These are phyloP conservation scores for Yasuhikotakia modesta DNA, from an alignment of 2,797 vertebrate species.

Conservation along the genomic window DNA sequence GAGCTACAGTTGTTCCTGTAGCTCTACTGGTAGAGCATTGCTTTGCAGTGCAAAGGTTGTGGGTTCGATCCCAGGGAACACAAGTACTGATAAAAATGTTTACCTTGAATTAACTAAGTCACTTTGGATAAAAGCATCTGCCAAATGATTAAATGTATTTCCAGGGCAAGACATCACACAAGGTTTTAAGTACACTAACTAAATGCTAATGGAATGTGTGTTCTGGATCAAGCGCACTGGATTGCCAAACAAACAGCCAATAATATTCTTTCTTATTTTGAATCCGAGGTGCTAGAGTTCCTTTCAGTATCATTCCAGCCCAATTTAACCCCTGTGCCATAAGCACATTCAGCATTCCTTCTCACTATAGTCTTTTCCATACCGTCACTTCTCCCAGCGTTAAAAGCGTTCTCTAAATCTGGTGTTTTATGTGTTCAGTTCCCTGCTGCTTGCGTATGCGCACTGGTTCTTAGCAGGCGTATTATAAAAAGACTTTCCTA, in stretches of 20 bases:
- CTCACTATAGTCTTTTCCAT: slow-evolving; percentile 20
- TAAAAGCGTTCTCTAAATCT: not conserved
- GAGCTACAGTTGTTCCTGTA: too few relatives aligned
- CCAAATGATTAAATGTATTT: too few relatives aligned
- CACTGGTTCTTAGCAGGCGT: not conserved
- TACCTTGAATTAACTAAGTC: too few relatives aligned
- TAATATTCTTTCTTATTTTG: not conserved
- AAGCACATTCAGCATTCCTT: slow-evolving; percentile 1
- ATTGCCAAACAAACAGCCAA: not conserved
- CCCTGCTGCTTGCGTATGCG: slow-evolving; percentile 40
- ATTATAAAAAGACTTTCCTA: not conserved
- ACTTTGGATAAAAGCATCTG: too few relatives aligned
- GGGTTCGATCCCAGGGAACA: too few relatives aligned
- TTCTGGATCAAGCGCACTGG: not conserved
- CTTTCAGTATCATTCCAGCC: not conserved
- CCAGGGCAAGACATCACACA: not conserved
- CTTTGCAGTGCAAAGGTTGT: too few relatives aligned
- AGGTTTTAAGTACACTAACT: not conserved
- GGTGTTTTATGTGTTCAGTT: slow-evolving; percentile 1
- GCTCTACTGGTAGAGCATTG: too few relatives aligned
- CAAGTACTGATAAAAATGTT: too few relatives aligned
- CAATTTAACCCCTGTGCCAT: slow-evolving; percentile 10
- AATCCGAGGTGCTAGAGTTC: not conserved
- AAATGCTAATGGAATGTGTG: not conserved
- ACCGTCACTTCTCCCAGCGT: slow-evolving; percentile 3